These are phyloP conservation scores for Lacanobia wlatinum DNA, from an alignment of 2,888 invertebrate genomes.

Conservation along the genomic window DNA sequence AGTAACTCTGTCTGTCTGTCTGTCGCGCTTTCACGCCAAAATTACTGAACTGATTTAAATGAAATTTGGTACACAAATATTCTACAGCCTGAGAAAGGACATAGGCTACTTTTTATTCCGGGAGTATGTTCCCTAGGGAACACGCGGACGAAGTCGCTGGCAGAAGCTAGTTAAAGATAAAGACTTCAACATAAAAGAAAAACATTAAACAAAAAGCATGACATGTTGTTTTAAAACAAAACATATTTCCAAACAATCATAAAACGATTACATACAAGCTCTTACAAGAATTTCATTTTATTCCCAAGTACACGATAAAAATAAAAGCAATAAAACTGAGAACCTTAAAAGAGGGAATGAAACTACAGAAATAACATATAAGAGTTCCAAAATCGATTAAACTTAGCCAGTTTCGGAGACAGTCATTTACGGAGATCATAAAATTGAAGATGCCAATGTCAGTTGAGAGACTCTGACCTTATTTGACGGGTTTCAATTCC, in stretches of 20 bases:
- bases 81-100: too few species aligned
- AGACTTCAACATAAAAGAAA: background rate
- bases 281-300: constrained; percentile 51
- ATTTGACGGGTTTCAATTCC: constrained; percentile 29
- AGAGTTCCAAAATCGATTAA: constrained; percentile 73
- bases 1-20: too few species aligned
- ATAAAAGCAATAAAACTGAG: constrained; percentile 63
- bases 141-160: too few species aligned
- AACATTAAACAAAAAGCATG: background rate
- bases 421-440: constrained; percentile 57
- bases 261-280: constrained; percentile 57
- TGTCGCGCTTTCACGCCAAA: too few species aligned
- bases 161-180: too few species aligned
- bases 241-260: constrained; percentile 53
- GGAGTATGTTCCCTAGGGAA: too few species aligned
- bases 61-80: too few species aligned
- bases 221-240: constrained; percentile 36
- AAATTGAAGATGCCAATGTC: constrained; percentile 49
- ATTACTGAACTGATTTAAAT: too few species aligned
- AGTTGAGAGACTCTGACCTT: constrained; percentile 23
- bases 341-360: constrained; percentile 61
- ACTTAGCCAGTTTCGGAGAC: constrained; percentile 70
- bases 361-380: constrained; percentile 54
- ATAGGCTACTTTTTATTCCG: too few species aligned
- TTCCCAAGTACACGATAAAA: constrained; percentile 58